phyloP scores from a whole-genome alignment of 1,140 invertebrate genomes.

The Philaenus spumarius region DNA sequence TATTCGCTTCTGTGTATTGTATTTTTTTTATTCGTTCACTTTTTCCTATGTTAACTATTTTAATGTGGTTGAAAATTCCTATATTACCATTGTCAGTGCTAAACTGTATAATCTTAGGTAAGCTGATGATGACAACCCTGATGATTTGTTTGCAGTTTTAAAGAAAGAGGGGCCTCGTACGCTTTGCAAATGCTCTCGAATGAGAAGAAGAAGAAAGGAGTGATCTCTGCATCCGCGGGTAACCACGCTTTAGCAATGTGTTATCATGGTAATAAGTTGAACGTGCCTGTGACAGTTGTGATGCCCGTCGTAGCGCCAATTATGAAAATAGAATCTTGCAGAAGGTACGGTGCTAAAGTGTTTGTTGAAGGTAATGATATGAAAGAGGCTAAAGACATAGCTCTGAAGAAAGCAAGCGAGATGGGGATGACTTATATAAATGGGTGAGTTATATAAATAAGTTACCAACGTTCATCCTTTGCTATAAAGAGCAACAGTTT shows the following conservation, averaged over 20 bases:
- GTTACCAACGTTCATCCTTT: too few relatives aligned
- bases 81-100: too few relatives aligned
- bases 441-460: conserved; percentile 48
- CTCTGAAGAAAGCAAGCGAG: conserved; percentile 66
- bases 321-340: conserved; percentile 81
- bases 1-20: too few relatives aligned
- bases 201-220: conserved; percentile 65
- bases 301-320: conserved; percentile 89
- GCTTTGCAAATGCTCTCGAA: conserved; percentile 65
- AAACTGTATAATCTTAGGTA: too few relatives aligned
- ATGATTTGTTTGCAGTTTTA: conserved; percentile 58
- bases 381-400: conserved; percentile 73
- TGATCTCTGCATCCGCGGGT: conserved; percentile 87
- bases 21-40: too few relatives aligned
- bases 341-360: conserved; percentile 77
- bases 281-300: conserved; percentile 83
- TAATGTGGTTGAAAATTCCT: too few relatives aligned
- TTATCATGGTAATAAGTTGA: conserved; percentile 76
- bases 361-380: conserved; percentile 79
- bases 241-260: conserved; percentile 86
- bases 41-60: too few relatives aligned
- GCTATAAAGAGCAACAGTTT: too few relatives aligned
- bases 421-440: conserved; percentile 73
- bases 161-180: conserved; percentile 86
- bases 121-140: too few relatives aligned